These are phyloP conservation scores for Hemaris fuciformis DNA, from an alignment of 2,888 invertebrate genomes.

Conservation along the genomic window DNA sequence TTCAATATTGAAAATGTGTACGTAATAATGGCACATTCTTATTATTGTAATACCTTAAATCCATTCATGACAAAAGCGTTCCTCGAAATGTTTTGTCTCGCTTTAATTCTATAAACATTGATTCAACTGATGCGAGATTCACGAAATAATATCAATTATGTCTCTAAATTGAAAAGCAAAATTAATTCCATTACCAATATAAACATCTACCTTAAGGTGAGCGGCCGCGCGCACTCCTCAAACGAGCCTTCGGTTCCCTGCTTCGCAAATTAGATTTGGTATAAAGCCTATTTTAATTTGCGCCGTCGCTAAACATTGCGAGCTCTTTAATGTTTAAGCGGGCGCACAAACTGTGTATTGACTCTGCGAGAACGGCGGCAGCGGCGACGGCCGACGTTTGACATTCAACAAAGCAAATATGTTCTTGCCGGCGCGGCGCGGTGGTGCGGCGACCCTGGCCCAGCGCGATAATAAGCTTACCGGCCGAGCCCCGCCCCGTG, in stretches of 20 bases:
- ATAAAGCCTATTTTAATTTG: constrained; percentile 81
- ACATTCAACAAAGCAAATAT: constrained; percentile 76
- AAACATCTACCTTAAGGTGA: constrained; percentile 63
- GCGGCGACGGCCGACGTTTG: constrained; percentile 54
- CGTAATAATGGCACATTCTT: not conserved
- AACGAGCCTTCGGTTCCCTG: constrained; percentile 62
- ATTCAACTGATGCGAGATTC: not conserved
- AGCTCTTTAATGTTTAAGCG: constrained; percentile 77
- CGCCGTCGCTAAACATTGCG: constrained; percentile 73
- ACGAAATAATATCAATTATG: constrained; percentile 42
- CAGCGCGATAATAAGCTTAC: constrained; percentile 75
- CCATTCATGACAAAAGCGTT: not conserved
- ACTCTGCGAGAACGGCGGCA: constrained; percentile 45
- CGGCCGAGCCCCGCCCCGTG: constrained; percentile 44
- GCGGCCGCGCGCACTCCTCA: constrained; percentile 56
- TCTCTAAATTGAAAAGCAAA: constrained; percentile 62
- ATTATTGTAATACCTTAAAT: not conserved
- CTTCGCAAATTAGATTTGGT: constrained; percentile 79
- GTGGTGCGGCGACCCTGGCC: constrained; percentile 30
- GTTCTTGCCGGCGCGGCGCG: constrained; percentile 53
- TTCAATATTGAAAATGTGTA: too few relatives aligned
- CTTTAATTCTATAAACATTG: constrained; percentile 4
- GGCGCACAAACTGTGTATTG: constrained; percentile 64
- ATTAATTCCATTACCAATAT: constrained; percentile 76
- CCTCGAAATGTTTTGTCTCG: not conserved